Percentiles rank a stretch among this genome's conserved stretches.
phyloP scores from a whole-genome alignment of 37 sponge, comb jelly and placozoan species.

The Chondrosia reniformis region DNA sequence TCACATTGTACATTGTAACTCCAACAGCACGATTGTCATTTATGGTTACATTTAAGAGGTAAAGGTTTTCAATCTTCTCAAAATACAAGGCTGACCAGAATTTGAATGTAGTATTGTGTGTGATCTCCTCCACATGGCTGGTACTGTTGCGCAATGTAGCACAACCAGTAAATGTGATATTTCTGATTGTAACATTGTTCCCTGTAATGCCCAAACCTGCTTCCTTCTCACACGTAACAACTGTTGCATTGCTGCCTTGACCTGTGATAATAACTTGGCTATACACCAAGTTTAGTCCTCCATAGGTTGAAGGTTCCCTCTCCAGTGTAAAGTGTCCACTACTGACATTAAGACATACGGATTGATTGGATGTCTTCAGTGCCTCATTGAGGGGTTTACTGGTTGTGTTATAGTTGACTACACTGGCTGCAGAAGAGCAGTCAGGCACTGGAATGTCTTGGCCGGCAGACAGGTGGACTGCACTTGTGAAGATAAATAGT shows the following conservation, averaged over 20 bases:
- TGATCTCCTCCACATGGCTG: constrained; percentile 13
- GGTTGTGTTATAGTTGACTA: too few species aligned
- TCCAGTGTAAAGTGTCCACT: too few species aligned
- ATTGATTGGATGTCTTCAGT: too few species aligned
- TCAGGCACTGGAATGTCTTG: too few species aligned
- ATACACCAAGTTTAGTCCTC: not conserved
- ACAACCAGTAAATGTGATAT: constrained; percentile 14
- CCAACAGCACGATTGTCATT: constrained; percentile 11
- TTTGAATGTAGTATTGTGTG: not conserved
- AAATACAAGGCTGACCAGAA: constrained; percentile 35
- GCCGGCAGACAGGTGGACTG: too few species aligned
- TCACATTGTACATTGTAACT: constrained; percentile 32
- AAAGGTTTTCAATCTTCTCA: constrained; percentile 2
- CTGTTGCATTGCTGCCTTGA: not conserved
- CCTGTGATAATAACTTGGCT: not conserved
- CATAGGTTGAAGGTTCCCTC: too few species aligned
- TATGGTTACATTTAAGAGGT: constrained; percentile 19
- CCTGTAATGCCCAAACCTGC: constrained; percentile 34
- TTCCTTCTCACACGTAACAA: not conserved
- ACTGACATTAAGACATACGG: too few species aligned
- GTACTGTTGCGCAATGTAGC: constrained; percentile 33
- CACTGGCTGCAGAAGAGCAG: too few species aligned
- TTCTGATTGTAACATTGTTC: not conserved
- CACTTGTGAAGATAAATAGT: too few species aligned
- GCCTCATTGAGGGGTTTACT: too few species aligned